phyloP scores from a whole-genome alignment of 2,113 vertebrate genomes.

The Nanger granti region DNA sequence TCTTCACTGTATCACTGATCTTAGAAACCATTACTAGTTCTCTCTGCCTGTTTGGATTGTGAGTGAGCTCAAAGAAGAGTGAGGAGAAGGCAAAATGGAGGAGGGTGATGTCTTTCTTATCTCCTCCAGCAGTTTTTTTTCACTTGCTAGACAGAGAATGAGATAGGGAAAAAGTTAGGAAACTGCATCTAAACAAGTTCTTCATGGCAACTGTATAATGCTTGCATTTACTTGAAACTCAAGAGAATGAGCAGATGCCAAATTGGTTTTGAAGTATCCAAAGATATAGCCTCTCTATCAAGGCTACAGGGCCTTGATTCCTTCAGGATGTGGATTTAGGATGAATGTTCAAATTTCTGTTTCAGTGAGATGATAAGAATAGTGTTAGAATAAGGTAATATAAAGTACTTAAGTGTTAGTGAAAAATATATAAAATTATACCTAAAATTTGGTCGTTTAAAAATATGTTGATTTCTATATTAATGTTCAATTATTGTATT shows the following conservation, averaged over 20 bases:
- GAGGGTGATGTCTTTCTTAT: not conserved
- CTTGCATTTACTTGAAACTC: not conserved
- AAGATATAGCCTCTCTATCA: not conserved
- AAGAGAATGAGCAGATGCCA: not conserved
- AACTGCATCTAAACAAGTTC: not conserved
- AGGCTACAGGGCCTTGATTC: not conserved
- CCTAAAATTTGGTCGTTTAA: not conserved
- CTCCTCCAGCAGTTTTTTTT: not conserved
- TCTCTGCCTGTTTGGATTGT: not conserved
- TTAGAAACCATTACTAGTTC: not conserved
- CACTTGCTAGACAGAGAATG: not conserved
- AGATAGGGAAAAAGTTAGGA: not conserved
- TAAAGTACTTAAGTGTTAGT: not conserved
- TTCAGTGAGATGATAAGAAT: not conserved
- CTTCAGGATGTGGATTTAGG: not conserved
- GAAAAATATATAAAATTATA: not conserved
- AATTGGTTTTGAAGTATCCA: not conserved
- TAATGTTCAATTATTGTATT: conserved; percentile 16
- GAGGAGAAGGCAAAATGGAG: not conserved
- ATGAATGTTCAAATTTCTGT: not conserved
- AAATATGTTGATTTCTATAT: not conserved
- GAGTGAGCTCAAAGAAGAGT: not conserved
- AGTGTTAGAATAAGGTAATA: conserved; percentile 1
- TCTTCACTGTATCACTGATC: not conserved
- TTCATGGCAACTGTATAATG: not conserved